Base-by-base conservation (phyloP, 2,888 invertebrate species). In the Volucella bombylans region DNA sequence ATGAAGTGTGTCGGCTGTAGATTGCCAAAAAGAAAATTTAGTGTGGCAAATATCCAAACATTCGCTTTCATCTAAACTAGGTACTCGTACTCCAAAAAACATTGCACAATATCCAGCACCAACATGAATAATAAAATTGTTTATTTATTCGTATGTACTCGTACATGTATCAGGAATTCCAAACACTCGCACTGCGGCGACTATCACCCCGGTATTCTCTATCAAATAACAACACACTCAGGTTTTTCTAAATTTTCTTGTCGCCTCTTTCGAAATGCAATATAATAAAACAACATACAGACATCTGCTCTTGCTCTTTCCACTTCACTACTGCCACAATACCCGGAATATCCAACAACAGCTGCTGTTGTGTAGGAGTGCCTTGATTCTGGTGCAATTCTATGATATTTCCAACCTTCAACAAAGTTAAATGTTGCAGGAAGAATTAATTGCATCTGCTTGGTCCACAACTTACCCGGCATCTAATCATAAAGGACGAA, bases 1-100 rank as follows among this genome's bases (percentile, higher is more conserved):
- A 71, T 8, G 18, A 61, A 61, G 38, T 31, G 6, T 11, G 39
- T 49, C n/a, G 18, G 18, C n/a, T 15, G 47, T 41, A 6, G 52
- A 55, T 68, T 78, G 78, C 69, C 69, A 69, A 78, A 67, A 38
- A 47, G 23, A 65, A 62, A 77, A 68, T 69, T 64, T 43, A 69
- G 41, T 55, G 54, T 77, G 77, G 77, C 77, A 69, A 78, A 50
- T 55, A 69, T 64, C 77, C 69, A 78, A 78, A 49, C 61, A 55
- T 23, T 59, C 47, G 47, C 50, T 49, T 38, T 47, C 47, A 31
- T 38, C 52, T 8, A 23, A 45, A 31, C 15, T 38, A 2, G 18
- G 2, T 23, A 11, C 4, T 41, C n/a, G 8, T 49, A 69, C 49
- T 69, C 49, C 69, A 49, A 64, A 41, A 39, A 68, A 47, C 39